Evolutionary conservation across 2,888 invertebrate species (phyloP).

Genomic region (Rutpela maculata): DNA sequence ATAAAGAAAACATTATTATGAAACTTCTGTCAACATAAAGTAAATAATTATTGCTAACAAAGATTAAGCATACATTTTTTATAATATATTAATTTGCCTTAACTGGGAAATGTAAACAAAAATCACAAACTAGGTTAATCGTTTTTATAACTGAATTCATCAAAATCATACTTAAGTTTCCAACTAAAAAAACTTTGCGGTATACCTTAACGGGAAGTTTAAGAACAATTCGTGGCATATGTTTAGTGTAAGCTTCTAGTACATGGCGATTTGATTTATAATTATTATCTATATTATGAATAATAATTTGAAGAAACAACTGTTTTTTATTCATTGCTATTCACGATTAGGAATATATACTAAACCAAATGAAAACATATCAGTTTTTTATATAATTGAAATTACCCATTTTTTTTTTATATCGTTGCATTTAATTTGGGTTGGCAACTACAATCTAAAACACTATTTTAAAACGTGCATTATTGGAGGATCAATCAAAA

Average conservation of each 20-base stretch:
- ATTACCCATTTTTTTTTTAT: no score
- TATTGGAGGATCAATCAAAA: no score
- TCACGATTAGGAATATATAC: no score
- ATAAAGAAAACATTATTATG: background rate
- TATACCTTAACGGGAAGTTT: slow-evolving; percentile 45
- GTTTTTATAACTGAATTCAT: slow-evolving; percentile 10
- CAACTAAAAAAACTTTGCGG: slow-evolving; percentile 44
- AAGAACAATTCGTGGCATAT: slow-evolving; percentile 48
- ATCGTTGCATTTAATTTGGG: no score
- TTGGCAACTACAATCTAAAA: no score
- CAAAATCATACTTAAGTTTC: background rate
- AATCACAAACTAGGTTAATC: slow-evolving; percentile 4
- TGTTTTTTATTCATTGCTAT: no score
- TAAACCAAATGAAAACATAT: no score
- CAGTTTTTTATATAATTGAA: no score
- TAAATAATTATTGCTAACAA: background rate
- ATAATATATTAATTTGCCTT: background rate
- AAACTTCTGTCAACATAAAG: background rate
- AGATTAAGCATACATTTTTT: no score
- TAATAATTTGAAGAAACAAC: background rate
- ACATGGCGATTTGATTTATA: slow-evolving; percentile 26
- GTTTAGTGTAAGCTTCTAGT: slow-evolving; percentile 45
- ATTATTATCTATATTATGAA: slow-evolving; percentile 18
- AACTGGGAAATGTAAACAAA: background rate
- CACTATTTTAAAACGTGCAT: no score